Evolutionary conservation across 2,888 invertebrate genomes (phyloP), one percentile per base, ranked within the genome.

Genomic region (Polydrusus pterygomalis): DNA sequence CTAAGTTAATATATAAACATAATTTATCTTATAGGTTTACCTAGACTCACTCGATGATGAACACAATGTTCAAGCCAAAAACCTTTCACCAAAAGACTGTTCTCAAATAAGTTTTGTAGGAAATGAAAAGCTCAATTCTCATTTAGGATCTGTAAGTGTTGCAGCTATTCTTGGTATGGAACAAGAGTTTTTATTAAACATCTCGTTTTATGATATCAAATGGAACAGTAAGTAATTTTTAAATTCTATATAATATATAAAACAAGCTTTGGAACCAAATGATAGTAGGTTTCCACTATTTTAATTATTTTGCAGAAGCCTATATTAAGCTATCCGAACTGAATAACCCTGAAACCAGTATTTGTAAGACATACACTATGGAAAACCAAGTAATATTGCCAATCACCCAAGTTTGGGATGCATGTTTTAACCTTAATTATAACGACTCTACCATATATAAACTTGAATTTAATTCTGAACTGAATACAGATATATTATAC

Each of bases 381-480:
- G 78, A 45, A 56, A 45, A 75, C 20, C 17, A 20, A 8, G 47
- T n/a, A 9, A 49, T 43, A 11, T 49, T 63, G 3, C 69, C 74
- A 1, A 69, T 74, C 34, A 38, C 69, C 11, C 34, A 75, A 62
- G 63, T 76, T 17, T 74, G 73, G 25, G 80, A 80, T 68, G 17
- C 51, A 9, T 82, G 81, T 49, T 69, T 79, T 20, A 74, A 75
- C 34, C 38, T 72, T 18, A 64, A 67, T 68, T 64, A 64, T 34
- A 77, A 64, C 18, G 63, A 40, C 7, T 65, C 75, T 18, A 64
- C 70, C 10, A 64, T 65, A 69, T 80, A 81, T 40, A 20, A 77
- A 49, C 45, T 82, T n/a, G 81, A 81, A 40, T 77, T 79, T 51
- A 77, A 78, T 20, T 78, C 79, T n/a, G 80, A 81, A 70, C 65